phyloP scores from a whole-genome alignment of 1,140 invertebrate genomes.

The Leptestheria dahalacensis region DNA sequence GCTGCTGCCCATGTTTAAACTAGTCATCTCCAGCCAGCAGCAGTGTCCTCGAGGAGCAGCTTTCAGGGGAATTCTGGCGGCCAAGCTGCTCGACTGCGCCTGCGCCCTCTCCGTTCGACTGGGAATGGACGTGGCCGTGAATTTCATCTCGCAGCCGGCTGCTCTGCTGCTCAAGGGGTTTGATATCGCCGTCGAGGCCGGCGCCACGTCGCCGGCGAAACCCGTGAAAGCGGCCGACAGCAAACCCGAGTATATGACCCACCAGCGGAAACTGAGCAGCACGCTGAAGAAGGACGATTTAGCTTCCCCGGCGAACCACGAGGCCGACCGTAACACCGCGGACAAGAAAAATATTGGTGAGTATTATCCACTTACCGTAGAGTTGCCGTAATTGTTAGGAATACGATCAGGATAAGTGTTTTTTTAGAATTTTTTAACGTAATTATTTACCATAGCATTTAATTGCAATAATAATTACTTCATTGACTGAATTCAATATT shows the following conservation, averaged over 20 bases:
- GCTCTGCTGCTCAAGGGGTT: not conserved
- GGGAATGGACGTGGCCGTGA: not conserved
- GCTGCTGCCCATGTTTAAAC: slow-evolving; percentile 18
- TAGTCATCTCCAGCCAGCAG: not conserved
- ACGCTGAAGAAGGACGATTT: not conserved
- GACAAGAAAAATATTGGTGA: not conserved
- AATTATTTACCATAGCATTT: not conserved
- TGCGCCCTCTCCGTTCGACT: not conserved
- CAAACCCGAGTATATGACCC: slow-evolving; percentile 4
- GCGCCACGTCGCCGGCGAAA: not conserved
- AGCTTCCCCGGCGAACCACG: not conserved
- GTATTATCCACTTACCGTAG: too few relatives aligned
- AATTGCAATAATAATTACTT: not conserved
- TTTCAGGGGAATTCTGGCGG: not conserved
- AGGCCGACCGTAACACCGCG: not conserved
- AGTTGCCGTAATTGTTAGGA: too few relatives aligned
- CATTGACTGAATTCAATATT: not conserved
- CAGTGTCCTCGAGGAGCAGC: not conserved
- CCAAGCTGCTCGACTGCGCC: not conserved
- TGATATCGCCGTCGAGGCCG: not conserved
- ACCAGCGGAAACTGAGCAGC: slow-evolving; percentile 5
- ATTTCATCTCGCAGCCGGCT: not conserved
- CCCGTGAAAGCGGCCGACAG: too few relatives aligned
- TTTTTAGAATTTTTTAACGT: too few relatives aligned
- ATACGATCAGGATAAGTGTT: too few relatives aligned